These are phyloP conservation scores for Nephila pilipes DNA, from an alignment of 1,140 invertebrate genomes.

Conservation along the genomic window DNA sequence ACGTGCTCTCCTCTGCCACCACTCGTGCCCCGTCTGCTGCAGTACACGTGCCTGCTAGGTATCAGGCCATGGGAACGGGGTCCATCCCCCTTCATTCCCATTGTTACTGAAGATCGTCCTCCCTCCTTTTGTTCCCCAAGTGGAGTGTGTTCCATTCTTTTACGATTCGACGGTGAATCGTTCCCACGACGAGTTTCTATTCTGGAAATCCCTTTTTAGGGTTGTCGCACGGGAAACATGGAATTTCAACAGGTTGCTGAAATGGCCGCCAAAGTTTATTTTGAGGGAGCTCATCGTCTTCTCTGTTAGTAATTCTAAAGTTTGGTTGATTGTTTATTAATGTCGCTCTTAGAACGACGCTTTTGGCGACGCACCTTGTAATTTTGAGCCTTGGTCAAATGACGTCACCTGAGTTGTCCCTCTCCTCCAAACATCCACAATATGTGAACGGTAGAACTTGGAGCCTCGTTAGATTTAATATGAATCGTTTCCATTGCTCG, in stretches of 20 bases:
- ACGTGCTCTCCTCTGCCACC: conserved; percentile 4
- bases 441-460: too few relatives aligned
- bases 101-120: neutral
- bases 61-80: conserved; percentile 27
- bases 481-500: too few relatives aligned
- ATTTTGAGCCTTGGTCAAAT: too few relatives aligned
- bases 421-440: too few relatives aligned
- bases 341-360: too few relatives aligned
- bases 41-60: conserved; percentile 11
- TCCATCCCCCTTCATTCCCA: neutral
- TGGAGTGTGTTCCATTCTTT: neutral
- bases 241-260: neutral
- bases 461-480: too few relatives aligned
- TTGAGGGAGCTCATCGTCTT: neutral
- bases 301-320: neutral
- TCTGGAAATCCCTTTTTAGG: neutral
- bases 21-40: conserved; percentile 49
- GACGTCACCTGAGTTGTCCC: too few relatives aligned
- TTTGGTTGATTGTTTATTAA: neutral
- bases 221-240: neutral
- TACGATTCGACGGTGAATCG: too few relatives aligned
- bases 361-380: too few relatives aligned
- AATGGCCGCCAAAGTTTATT: neutral
- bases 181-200: neutral
- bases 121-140: neutral